phyloP scores from a whole-genome alignment of 1,140 invertebrate genomes.

The Eurosta solidaginis region DNA sequence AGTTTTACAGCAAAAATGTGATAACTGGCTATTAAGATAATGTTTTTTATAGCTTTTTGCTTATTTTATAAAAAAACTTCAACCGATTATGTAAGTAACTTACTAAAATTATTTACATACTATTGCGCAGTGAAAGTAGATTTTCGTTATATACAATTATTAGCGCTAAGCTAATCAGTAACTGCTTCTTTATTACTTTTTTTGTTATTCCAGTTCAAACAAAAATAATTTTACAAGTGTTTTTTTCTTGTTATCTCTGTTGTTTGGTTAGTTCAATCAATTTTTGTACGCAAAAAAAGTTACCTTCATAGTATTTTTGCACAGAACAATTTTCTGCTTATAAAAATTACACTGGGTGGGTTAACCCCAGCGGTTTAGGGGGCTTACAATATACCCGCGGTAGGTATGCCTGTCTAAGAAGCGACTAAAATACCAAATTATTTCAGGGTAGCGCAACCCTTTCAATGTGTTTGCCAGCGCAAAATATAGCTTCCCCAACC shows the following conservation, averaged over 20 bases:
- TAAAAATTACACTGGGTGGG: too few species aligned
- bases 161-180: not conserved
- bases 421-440: too few species aligned
- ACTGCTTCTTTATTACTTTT: not conserved
- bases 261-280: not conserved
- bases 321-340: too few species aligned
- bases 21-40: not conserved
- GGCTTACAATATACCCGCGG: too few species aligned
- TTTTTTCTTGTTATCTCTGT: not conserved
- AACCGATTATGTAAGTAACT: not conserved
- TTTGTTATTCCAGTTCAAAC: not conserved
- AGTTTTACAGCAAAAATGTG: not conserved
- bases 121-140: conserved; percentile 57
- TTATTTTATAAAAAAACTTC: not conserved
- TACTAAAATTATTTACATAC: conserved; percentile 16
- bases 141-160: conserved; percentile 34
- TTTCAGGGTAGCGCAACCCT: too few species aligned
- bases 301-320: too few species aligned
- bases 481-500: too few species aligned
- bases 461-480: too few species aligned
- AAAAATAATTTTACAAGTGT: not conserved
- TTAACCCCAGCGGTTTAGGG: too few species aligned
- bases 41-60: not conserved
- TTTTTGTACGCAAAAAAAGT: not conserved
- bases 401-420: too few species aligned